Conservation (phyloP, 2,888 invertebrate genomes). For the Miltochrista miniata region DNA sequence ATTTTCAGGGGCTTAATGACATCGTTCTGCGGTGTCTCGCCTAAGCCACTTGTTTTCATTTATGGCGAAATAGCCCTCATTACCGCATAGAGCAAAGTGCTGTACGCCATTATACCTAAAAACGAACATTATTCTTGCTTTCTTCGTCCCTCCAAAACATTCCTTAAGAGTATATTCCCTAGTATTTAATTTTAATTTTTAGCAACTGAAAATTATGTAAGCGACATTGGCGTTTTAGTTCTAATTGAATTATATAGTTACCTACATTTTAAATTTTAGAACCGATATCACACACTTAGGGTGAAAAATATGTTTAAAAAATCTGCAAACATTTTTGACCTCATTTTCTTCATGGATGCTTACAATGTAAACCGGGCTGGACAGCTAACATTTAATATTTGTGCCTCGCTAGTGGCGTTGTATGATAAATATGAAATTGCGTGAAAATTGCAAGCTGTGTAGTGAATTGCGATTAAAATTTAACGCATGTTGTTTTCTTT, state of each 20-base stretch:
- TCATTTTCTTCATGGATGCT: too few species aligned
- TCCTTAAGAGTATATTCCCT: too few species aligned
- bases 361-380: not conserved
- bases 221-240: too few species aligned
- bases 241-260: too few species aligned
- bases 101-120: slow-evolving; percentile 63
- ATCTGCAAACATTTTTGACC: too few species aligned
- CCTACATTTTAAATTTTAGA: too few species aligned
- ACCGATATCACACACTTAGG: too few species aligned
- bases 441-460: slow-evolving; percentile 1
- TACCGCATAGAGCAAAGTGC: slow-evolving; percentile 69
- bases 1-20: slow-evolving; percentile 38
- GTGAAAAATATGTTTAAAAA: too few species aligned
- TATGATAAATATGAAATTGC: slow-evolving; percentile 2
- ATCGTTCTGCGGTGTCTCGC: slow-evolving; percentile 60
- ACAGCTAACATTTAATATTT: not conserved
- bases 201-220: too few species aligned
- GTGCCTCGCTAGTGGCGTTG: not conserved
- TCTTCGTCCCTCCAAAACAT: slow-evolving; percentile 47
- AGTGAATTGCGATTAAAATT: slow-evolving; percentile 7
- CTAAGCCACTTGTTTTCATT: slow-evolving; percentile 71
- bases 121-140: slow-evolving; percentile 63
- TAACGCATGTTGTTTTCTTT: not conserved
- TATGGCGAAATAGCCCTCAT: slow-evolving; percentile 65
- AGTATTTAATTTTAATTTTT: too few species aligned